A percentile compares a stretch with the other conserved stretches of the same genome.
These are phyloP conservation scores for Nomada ferruginata DNA, from an alignment of 2,888 invertebrate genomes.

Conservation along the genomic window DNA sequence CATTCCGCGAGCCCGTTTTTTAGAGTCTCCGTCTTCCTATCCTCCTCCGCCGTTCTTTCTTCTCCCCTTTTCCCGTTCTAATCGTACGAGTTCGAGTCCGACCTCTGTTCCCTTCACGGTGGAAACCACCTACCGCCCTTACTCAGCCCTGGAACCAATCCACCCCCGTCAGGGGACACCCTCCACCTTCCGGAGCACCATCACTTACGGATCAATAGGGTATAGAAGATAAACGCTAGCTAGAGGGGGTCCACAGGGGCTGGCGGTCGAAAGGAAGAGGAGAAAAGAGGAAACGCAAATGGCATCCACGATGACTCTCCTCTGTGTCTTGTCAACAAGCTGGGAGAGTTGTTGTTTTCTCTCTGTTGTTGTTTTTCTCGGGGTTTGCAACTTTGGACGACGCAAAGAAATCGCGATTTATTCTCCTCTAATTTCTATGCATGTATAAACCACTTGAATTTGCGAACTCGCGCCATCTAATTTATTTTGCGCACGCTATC, in stretches of 20 bases:
- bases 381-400: neutral
- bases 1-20: conserved; percentile 80
- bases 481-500: neutral
- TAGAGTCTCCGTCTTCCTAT: conserved; percentile 58
- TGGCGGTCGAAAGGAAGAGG: conserved; percentile 49
- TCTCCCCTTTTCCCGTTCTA: conserved; percentile 62
- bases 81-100: conserved; percentile 73
- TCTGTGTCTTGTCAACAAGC: conserved; percentile 54
- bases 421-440: no score
- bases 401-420: neutral
- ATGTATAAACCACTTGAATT: no score
- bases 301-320: conserved; percentile 45
- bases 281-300: conserved; percentile 63
- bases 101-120: conserved; percentile 62
- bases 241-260: conserved; percentile 64
- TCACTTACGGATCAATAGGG: conserved; percentile 83
- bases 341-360: conserved; percentile 19
- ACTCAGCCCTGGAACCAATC: conserved; percentile 59
- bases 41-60: conserved; percentile 28
- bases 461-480: no score
- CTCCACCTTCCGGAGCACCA: conserved; percentile 76
- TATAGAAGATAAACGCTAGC: conserved; percentile 82
- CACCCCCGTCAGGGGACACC: conserved; percentile 70
- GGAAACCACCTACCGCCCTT: conserved; percentile 66
- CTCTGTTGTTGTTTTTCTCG: neutral